These are phyloP conservation scores for Melanostoma mellinum DNA, from an alignment of 2,888 invertebrate species.

Conservation along the genomic window DNA sequence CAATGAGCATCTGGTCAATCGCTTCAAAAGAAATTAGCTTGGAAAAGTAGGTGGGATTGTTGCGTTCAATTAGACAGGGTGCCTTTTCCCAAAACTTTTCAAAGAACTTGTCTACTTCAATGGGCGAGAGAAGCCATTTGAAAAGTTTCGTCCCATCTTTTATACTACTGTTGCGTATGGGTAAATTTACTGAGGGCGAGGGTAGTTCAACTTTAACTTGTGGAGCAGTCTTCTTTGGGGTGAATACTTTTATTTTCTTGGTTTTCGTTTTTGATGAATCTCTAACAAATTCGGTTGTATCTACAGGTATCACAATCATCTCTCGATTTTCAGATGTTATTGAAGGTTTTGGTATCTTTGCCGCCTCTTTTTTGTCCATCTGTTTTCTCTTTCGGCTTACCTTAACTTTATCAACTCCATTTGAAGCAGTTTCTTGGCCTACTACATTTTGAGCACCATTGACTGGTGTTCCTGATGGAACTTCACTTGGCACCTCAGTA, in stretches of 20 bases:
- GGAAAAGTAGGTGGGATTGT: slow-evolving; percentile 86
- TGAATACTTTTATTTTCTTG: not conserved
- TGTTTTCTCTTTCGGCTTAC: slow-evolving; percentile 6
- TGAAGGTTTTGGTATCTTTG: not conserved
- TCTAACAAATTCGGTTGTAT: too few relatives aligned
- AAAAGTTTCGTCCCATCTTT: slow-evolving; percentile 86
- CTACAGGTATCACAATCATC: too few relatives aligned
- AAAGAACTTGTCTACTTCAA: slow-evolving; percentile 85
- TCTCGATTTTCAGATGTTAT: not conserved
- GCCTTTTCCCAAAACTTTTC: slow-evolving; percentile 91
- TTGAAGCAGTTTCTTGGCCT: not conserved
- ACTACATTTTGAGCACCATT: not conserved
- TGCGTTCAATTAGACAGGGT: slow-evolving; percentile 87
- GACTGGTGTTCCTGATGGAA: not conserved
- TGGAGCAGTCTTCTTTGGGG: slow-evolving; percentile 41
- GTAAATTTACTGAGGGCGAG: slow-evolving; percentile 5
- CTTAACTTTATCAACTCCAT: slow-evolving; percentile 11
- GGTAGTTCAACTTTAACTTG: slow-evolving; percentile 25
- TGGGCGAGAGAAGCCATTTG: slow-evolving; percentile 89
- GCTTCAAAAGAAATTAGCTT: slow-evolving; percentile 89
- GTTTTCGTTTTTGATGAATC: not conserved
- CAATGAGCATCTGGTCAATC: slow-evolving; percentile 90
- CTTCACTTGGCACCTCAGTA: not conserved
- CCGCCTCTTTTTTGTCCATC: not conserved
- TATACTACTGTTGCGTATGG: slow-evolving; percentile 82